A percentile compares a stretch with the other conserved stretches of the same genome.
phyloP scores from a whole-genome alignment of 2,797 vertebrate species.

The Myotis pilosus region DNA sequence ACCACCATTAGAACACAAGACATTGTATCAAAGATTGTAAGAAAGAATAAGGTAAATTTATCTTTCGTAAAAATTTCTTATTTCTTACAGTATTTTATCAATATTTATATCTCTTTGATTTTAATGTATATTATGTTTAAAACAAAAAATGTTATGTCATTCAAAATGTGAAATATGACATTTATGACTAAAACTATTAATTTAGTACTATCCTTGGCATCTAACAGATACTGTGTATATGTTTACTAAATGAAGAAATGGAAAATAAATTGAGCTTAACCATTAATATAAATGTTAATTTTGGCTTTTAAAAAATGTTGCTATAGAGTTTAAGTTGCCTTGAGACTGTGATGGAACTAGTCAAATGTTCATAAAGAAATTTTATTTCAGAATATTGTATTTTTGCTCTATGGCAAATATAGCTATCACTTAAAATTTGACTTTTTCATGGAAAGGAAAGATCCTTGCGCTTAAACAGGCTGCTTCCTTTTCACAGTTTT shows the following conservation, averaged over 20 bases:
- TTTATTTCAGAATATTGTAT: background rate
- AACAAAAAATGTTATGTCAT: background rate
- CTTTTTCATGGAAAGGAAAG: background rate
- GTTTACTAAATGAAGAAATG: slow-evolving; percentile 16
- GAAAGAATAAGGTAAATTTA: no score
- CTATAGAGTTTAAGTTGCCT: background rate
- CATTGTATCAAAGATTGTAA: no score
- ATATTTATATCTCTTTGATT: no score
- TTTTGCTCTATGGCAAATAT: slow-evolving; percentile 10
- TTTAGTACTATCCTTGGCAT: background rate
- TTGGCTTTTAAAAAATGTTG: background rate
- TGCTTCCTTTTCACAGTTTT: background rate
- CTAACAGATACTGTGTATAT: background rate
- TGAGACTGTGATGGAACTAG: background rate
- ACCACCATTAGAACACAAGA: no score
- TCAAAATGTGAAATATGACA: background rate
- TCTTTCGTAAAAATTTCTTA: no score
- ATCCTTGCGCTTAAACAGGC: background rate
- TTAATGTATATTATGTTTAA: no score
- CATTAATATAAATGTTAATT: slow-evolving; percentile 28
- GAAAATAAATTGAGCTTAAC: background rate
- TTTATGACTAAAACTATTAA: background rate
- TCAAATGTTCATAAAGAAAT: background rate
- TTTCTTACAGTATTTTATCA: background rate
- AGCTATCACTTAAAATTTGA: background rate